Percentiles rank a stretch among this genome's conserved stretches.
phyloP scores from a whole-genome alignment of 2,888 invertebrate genomes.

The Oscheius sp. region DNA sequence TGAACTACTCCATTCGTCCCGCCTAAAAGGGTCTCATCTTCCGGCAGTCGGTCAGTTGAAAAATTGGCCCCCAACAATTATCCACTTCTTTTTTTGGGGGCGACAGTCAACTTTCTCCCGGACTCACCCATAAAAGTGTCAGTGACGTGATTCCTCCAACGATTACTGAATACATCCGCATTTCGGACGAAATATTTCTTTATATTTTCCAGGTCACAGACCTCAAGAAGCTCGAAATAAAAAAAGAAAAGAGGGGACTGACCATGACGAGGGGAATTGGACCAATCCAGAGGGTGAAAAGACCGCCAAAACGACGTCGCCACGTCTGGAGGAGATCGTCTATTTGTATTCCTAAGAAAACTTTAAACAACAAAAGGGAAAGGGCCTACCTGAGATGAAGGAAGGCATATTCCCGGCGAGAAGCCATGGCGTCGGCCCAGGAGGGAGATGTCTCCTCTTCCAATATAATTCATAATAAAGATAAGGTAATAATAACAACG shows the following conservation, averaged over 20 bases:
- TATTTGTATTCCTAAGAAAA: slow-evolving; percentile 28
- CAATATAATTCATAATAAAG: slow-evolving; percentile 60
- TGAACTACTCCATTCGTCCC: slow-evolving; percentile 72
- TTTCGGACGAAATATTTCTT: slow-evolving; percentile 67
- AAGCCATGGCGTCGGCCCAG: slow-evolving; percentile 65
- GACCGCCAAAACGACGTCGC: slow-evolving; percentile 37
- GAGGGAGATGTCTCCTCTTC: slow-evolving; percentile 63
- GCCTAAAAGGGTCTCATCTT: slow-evolving; percentile 42
- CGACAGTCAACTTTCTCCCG: slow-evolving; percentile 3
- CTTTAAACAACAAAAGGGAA: not conserved
- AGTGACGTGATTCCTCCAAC: slow-evolving; percentile 71
- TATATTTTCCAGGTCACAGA: slow-evolving; percentile 53
- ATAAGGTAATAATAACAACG: slow-evolving; percentile 45
- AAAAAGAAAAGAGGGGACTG: slow-evolving; percentile 5
- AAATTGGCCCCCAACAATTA: slow-evolving; percentile 31
- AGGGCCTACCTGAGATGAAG: slow-evolving; percentile 41
- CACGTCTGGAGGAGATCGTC: slow-evolving; percentile 37
- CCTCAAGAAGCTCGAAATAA: slow-evolving; percentile 14
- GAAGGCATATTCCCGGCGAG: slow-evolving; percentile 64
- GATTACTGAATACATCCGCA: slow-evolving; percentile 68
- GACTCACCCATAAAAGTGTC: slow-evolving; percentile 68
- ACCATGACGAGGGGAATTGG: slow-evolving; percentile 71
- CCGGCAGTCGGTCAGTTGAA: slow-evolving; percentile 29
- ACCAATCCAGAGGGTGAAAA: slow-evolving; percentile 73
- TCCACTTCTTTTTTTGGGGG: not conserved